Percentiles rank a stretch among this genome's conserved stretches.
These are phyloP conservation scores for Lepeophtheirus salmonis DNA, from an alignment of 1,140 invertebrate genomes.

Conservation along the genomic window DNA sequence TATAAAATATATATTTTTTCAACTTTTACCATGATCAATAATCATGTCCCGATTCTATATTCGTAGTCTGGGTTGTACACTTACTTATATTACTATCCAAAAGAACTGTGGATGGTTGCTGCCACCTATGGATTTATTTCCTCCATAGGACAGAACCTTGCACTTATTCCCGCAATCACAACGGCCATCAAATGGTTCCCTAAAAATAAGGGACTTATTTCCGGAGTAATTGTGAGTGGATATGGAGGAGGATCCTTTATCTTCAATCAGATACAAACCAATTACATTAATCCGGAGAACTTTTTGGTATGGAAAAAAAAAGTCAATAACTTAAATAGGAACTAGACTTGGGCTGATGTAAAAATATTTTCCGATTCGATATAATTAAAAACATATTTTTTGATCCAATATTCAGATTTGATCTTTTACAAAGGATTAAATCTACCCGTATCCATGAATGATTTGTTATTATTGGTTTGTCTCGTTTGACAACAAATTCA, in stretches of 20 bases:
- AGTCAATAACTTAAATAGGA: too few relatives aligned
- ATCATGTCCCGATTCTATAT: neutral
- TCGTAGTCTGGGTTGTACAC: neutral
- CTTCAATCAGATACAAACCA: constrained; percentile 28
- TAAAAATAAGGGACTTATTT: constrained; percentile 27
- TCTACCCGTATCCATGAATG: too few relatives aligned
- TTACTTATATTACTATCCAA: constrained; percentile 2
- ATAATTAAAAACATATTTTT: too few relatives aligned
- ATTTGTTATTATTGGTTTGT: too few relatives aligned
- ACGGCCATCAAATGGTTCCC: constrained; percentile 26
- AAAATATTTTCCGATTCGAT: too few relatives aligned
- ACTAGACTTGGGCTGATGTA: too few relatives aligned
- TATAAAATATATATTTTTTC: neutral
- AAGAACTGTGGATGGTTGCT: constrained; percentile 14
- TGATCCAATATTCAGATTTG: too few relatives aligned
- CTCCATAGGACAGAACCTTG: constrained; percentile 9
- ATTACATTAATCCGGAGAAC: constrained; percentile 28
- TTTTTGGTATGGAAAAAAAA: constrained; percentile 6
- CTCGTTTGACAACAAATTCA: too few relatives aligned
- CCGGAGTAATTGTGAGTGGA: constrained; percentile 27
- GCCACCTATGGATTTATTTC: constrained; percentile 6
- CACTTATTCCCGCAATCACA: constrained; percentile 16
- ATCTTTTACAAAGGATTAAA: too few relatives aligned
- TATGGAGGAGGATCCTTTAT: constrained; percentile 28
- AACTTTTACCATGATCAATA: neutral